A percentile compares a stretch with the other conserved stretches of the same genome.
Conservation (phyloP, 2,888 invertebrate genomes). For the Athripsodes cinereus region DNA sequence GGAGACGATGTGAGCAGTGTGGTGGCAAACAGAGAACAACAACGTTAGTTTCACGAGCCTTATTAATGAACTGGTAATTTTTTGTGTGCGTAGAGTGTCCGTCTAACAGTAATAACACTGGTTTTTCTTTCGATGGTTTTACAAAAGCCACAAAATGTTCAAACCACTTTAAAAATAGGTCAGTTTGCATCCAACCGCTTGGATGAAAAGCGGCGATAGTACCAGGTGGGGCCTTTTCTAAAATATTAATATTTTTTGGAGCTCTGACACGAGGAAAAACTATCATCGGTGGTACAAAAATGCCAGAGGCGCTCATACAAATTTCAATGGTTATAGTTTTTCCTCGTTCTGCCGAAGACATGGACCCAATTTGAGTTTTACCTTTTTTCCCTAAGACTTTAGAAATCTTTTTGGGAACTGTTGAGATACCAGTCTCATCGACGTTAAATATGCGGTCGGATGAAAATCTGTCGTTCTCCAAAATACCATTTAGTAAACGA, state of each 20-base stretch:
- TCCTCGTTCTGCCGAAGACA: neutral
- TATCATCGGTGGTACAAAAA: neutral
- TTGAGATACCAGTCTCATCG: no score
- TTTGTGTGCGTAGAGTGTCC: neutral
- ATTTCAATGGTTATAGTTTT: neutral
- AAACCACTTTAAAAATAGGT: neutral
- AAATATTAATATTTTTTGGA: neutral
- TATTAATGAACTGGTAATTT: no score
- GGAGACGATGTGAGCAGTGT: no score
- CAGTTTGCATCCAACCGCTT: neutral
- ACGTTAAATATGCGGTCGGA: no score
- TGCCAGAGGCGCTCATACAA: neutral
- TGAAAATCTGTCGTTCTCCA: no score
- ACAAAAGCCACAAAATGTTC: neutral
- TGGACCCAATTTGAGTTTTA: neutral
- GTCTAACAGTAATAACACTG: neutral
- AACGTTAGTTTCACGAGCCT: no score
- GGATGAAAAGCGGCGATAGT: neutral
- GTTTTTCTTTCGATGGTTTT: neutral
- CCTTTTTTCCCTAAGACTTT: no score
- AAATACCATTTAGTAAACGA: no score
- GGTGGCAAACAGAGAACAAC: no score
- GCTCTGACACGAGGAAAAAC: neutral
- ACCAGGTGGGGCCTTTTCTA: neutral
- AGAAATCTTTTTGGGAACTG: no score